These are phyloP conservation scores for Anisognathus igniventris DNA, from an alignment of 2,797 vertebrate genomes.

Conservation along the genomic window DNA sequence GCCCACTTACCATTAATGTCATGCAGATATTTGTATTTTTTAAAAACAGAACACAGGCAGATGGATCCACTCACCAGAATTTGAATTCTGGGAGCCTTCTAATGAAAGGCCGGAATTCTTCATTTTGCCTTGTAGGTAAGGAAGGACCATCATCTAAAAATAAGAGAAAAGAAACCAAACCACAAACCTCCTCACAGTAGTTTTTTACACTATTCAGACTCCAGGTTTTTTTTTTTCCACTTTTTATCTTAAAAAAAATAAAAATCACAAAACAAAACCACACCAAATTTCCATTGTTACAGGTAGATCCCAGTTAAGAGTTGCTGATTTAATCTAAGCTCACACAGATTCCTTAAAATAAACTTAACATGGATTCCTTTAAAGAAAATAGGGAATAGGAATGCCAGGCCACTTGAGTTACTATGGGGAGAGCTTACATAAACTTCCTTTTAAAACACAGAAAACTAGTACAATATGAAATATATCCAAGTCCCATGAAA, in stretches of 20 bases:
- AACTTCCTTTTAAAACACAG: background rate
- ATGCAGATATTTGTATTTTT: background rate
- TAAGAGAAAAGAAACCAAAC: background rate
- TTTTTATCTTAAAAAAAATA: background rate
- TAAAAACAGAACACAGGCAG: background rate
- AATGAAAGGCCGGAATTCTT: conserved; percentile 98
- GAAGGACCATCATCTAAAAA: conserved; percentile 90
- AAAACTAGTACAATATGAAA: background rate
- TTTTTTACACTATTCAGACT: background rate
- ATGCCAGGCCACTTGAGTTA: background rate
- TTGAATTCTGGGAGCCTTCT: conserved; percentile 98
- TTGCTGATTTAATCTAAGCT: background rate
- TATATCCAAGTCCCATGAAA: background rate
- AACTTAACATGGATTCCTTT: background rate
- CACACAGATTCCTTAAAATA: background rate
- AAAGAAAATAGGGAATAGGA: background rate
- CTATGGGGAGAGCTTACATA: background rate
- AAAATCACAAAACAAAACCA: background rate
- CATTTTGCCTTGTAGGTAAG: conserved; percentile 96
- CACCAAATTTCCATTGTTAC: background rate
- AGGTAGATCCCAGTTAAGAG: background rate
- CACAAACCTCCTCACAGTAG: background rate
- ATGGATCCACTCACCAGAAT: conserved; percentile 87
- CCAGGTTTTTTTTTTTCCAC: background rate
- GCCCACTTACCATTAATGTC: background rate